phyloP scores from a whole-genome alignment of 2,888 invertebrate genomes.

The Tetanocera ferruginea region DNA sequence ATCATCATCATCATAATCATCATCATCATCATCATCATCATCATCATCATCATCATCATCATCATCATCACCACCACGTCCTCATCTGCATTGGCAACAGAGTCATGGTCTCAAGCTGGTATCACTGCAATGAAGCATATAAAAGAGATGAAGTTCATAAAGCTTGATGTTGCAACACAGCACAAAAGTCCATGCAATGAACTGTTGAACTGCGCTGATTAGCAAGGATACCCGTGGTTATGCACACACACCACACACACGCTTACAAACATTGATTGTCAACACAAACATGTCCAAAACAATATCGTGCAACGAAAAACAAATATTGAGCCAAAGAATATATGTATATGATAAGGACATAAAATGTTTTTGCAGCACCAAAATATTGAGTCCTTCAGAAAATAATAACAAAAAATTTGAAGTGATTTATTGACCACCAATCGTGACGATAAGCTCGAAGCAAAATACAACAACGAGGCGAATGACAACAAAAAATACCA shows the following conservation, averaged over 20 bases:
- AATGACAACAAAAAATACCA: not conserved
- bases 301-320: too few species aligned
- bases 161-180: too few species aligned
- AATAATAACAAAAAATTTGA: not conserved
- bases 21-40: not conserved
- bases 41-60: not conserved
- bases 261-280: too few species aligned
- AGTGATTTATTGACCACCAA: not conserved
- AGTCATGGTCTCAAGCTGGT: too few species aligned
- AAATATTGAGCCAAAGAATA: too few species aligned
- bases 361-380: too few species aligned
- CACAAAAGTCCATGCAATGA: not conserved
- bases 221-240: not conserved
- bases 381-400: not conserved
- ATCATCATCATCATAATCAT: not conserved
- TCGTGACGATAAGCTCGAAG: not conserved
- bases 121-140: too few species aligned
- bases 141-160: too few species aligned
- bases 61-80: not conserved
- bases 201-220: conserved; percentile 8
- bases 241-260: not conserved
- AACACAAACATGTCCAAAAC: too few species aligned
- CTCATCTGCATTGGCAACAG: too few species aligned
- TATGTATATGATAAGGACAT: too few species aligned
- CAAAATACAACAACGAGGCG: not conserved